Percentiles rank a stretch among this genome's conserved stretches.
Conservation (phyloP, 2,113 vertebrate genomes). For the Trinectes maculatus region DNA sequence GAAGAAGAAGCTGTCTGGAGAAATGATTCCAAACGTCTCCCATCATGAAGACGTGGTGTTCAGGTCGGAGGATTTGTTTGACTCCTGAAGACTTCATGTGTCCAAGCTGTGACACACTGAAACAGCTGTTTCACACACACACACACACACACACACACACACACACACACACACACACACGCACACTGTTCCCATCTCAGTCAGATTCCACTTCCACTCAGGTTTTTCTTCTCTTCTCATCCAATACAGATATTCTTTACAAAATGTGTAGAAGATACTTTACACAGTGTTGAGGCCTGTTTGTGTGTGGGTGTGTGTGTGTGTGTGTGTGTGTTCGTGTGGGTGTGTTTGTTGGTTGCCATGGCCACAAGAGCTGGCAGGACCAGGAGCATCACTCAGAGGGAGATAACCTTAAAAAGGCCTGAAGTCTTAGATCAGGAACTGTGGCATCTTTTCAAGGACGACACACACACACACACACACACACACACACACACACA, state of each 20-base stretch:
- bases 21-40: constrained; percentile 24
- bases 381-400: constrained; percentile 15
- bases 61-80: constrained; percentile 6
- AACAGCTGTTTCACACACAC: constrained; percentile 16
- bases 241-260: not conserved
- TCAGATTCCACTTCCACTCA: not conserved
- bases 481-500: too few relatives aligned
- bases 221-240: not conserved
- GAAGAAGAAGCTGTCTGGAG: constrained; percentile 16
- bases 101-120: constrained; percentile 41
- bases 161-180: too few relatives aligned
- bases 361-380: constrained; percentile 28
- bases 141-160: too few relatives aligned
- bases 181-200: constrained; percentile 13
- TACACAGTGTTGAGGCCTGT: not conserved
- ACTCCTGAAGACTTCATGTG: constrained; percentile 3
- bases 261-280: not conserved
- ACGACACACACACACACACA: constrained; percentile 27
- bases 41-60: constrained; percentile 36
- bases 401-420: constrained; percentile 40
- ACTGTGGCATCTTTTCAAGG: constrained; percentile 20
- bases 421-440: constrained; percentile 19
- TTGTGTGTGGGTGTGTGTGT: not conserved
- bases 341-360: constrained; percentile 24
- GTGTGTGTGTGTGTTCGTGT: constrained; percentile 1